Base-by-base conservation (phyloP, 2,888 invertebrate species). In the Nomada flava region DNA sequence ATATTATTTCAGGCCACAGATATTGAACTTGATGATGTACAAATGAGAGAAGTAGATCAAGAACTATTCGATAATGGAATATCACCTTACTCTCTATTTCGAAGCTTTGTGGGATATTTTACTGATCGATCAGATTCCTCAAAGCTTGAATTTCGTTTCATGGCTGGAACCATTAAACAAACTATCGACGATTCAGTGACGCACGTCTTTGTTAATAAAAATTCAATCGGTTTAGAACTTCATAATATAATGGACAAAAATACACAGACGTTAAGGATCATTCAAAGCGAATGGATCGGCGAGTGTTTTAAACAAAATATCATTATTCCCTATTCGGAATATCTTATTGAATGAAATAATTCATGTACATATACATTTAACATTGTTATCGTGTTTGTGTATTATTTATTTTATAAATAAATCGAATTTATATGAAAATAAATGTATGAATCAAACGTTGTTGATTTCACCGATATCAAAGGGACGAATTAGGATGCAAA, bases 51-150 rank as follows among this genome's bases (percentile, higher is more conserved):
- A 53, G 47, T 93, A 26, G 90, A 93, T 63, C 20, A 83, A n/a
- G 79, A 90, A 76, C 78, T 93, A 26, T 93, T 92, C 73, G 83
- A 86, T 0, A 53, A 68, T 11, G 85, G 76, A 18, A 47, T 79
- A 59, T 92, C 92, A 0, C 87, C 91, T 1, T 91, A 91, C 76
- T 91, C 92, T 4, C 53, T 92, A 18, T 93, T 93, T 68, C 85
- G 91, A 7, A 89, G 87, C 9, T 81, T 89, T 0, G 72, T 85
- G 13, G 93, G 92, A 53, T 91, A 91, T 74, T 93, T 93, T 64
- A 76, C 87, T 23, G 85, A 92, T 76, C 55, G 80, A 13, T 69
- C 70, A 3, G 89, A 90, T 62, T 47, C 64, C 0, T 82, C 76
- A 3, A 89, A 86, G 59, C 87, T 81, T 52, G 75, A 83, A 23